phyloP scores from a whole-genome alignment of 1,140 invertebrate species.

The Macrocentrus cingulum region DNA sequence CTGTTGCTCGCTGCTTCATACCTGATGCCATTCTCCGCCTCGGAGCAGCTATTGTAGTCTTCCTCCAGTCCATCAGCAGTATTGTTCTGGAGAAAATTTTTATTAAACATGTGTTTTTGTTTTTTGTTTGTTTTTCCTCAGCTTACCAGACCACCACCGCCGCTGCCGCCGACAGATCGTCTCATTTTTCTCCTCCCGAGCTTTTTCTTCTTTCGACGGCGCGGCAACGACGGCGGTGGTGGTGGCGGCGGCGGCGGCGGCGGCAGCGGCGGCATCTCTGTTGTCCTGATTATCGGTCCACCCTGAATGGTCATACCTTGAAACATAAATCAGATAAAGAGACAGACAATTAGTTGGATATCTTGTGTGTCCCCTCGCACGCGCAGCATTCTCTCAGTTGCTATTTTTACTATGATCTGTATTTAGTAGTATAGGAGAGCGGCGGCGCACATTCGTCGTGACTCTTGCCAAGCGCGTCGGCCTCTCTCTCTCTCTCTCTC shows the following conservation, averaged over 20 bases:
- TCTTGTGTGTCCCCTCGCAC: not conserved
- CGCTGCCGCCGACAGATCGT: too few species aligned
- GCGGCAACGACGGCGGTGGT: constrained; percentile 37
- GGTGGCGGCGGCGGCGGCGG: constrained; percentile 39
- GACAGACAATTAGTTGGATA: constrained; percentile 12
- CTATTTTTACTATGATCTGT: constrained; percentile 47
- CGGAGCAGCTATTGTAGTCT: constrained; percentile 48
- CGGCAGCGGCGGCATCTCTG: constrained; percentile 34
- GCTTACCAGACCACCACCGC: constrained; percentile 44
- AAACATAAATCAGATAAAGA: too few species aligned
- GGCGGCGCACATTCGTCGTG: constrained; percentile 35
- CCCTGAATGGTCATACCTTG: constrained; percentile 54
- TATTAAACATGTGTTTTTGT: not conserved
- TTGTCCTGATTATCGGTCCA: constrained; percentile 50
- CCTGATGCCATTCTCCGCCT: constrained; percentile 39
- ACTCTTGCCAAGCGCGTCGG: constrained; percentile 39
- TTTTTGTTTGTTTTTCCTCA: not conserved
- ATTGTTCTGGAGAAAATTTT: constrained; percentile 35
- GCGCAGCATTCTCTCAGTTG: constrained; percentile 8
- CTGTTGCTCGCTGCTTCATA: not conserved
- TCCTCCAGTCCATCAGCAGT: constrained; percentile 44
- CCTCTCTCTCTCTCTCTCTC: too few species aligned
- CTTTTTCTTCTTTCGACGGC: constrained; percentile 53
- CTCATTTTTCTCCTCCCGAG: constrained; percentile 45
- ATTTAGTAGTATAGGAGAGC: too few species aligned